Conservation (phyloP, 2,797 vertebrate species). For the Graptemys geographica region DNA sequence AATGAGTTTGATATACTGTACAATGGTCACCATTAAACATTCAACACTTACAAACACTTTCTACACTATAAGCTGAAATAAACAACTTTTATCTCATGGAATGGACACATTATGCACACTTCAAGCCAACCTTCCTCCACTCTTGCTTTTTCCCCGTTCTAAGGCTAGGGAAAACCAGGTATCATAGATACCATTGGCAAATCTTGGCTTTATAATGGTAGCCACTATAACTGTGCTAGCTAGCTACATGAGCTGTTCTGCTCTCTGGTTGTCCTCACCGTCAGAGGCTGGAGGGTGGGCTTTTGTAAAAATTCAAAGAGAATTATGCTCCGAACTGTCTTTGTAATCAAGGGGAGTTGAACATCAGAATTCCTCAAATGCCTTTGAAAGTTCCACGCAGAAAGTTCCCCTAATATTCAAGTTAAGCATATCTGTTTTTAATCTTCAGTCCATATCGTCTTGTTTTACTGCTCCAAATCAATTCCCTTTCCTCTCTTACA, state of each 20-base stretch:
- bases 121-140: background rate
- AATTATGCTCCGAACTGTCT: background rate
- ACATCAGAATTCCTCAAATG: slow-evolving; percentile 45
- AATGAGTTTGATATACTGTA: background rate
- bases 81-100: background rate
- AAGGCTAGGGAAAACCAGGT: background rate
- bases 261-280: background rate
- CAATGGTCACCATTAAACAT: background rate
- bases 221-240: background rate
- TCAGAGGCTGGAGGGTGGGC: background rate
- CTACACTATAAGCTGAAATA: background rate
- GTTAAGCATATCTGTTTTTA: slow-evolving; percentile 10
- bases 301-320: background rate
- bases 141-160: background rate
- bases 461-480: slow-evolving; percentile 12
- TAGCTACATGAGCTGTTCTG: background rate
- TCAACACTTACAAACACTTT: too few relatives aligned
- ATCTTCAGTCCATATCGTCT: slow-evolving; percentile 4
- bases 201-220: background rate
- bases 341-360: background rate
- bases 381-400: slow-evolving; percentile 40
- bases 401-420: background rate
- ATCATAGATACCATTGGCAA: background rate
- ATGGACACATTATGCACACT: background rate
- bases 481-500: slow-evolving; percentile 13